These are phyloP conservation scores for Cavia porcellus DNA, from an alignment of 2,113 vertebrate genomes.

Conservation along the genomic window DNA sequence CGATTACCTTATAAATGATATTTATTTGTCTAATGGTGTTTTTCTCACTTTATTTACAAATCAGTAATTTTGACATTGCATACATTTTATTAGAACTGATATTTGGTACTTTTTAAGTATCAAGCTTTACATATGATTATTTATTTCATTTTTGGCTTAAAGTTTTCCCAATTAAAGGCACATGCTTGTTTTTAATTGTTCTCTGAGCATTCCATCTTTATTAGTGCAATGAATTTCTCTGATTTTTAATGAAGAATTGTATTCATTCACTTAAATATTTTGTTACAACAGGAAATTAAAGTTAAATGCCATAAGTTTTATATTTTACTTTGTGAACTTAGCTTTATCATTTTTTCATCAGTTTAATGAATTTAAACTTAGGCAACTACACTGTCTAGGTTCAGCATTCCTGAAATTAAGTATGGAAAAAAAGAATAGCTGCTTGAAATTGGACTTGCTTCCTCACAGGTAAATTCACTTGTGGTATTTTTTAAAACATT, in stretches of 20 bases:
- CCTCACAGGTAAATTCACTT: constrained; percentile 46
- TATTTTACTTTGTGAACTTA: background rate
- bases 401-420: constrained; percentile 37
- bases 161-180: constrained; percentile 22
- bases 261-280: background rate
- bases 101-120: constrained; percentile 56
- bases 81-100: constrained; percentile 38
- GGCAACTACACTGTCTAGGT: background rate
- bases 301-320: background rate
- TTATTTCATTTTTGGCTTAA: background rate
- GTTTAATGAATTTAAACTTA: constrained; percentile 23
- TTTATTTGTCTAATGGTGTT: background rate
- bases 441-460: background rate
- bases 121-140: background rate
- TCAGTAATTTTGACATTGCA: constrained; percentile 71
- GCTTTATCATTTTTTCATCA: background rate
- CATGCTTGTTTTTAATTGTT: background rate
- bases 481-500: constrained; percentile 15
- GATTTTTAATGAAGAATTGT: constrained; percentile 34
- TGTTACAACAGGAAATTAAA: constrained; percentile 27
- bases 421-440: background rate
- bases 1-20: constrained; percentile 52
- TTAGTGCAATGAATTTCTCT: background rate
- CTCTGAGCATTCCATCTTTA: constrained; percentile 29
- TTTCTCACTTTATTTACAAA: constrained; percentile 46